Percentiles rank a stretch among this genome's conserved stretches.
Conservation (phyloP, 2,113 vertebrate species). For the Turnix velox region DNA sequence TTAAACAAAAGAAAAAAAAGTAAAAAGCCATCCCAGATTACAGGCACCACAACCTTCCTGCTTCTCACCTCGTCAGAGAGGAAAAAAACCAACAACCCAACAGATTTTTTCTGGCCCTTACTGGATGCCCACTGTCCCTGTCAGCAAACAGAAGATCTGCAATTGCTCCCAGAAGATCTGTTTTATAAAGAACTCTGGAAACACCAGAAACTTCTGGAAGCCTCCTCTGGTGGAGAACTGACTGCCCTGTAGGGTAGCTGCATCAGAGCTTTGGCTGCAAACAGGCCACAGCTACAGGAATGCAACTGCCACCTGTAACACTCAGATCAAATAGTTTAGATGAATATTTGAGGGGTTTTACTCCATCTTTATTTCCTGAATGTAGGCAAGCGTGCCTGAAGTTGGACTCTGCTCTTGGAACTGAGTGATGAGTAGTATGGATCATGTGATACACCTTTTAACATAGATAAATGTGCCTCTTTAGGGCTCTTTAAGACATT, state of each 20-base stretch:
- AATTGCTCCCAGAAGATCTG: conserved; percentile 16
- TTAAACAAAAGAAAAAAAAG: neutral
- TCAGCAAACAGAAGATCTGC: conserved; percentile 36
- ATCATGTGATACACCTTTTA: neutral
- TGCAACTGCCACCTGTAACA: neutral
- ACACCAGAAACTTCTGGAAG: too few relatives aligned
- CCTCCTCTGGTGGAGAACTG: neutral
- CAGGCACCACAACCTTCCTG: neutral
- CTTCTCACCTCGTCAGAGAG: neutral
- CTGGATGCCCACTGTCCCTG: neutral
- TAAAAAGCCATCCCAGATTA: neutral
- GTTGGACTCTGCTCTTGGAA: neutral
- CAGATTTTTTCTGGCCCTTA: neutral
- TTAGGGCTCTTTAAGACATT: neutral
- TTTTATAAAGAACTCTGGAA: neutral
- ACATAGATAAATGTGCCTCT: neutral
- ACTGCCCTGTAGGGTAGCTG: neutral
- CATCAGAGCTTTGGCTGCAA: neutral
- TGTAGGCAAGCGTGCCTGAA: neutral
- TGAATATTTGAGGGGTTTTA: neutral
- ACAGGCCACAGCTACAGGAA: neutral
- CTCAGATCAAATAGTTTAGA: neutral
- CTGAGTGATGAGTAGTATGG: neutral
- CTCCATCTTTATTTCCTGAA: neutral
- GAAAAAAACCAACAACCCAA: rapidly evolving